Conservation (phyloP, 1,140 invertebrate genomes). For the Bursaphelenchus mucronatus region DNA sequence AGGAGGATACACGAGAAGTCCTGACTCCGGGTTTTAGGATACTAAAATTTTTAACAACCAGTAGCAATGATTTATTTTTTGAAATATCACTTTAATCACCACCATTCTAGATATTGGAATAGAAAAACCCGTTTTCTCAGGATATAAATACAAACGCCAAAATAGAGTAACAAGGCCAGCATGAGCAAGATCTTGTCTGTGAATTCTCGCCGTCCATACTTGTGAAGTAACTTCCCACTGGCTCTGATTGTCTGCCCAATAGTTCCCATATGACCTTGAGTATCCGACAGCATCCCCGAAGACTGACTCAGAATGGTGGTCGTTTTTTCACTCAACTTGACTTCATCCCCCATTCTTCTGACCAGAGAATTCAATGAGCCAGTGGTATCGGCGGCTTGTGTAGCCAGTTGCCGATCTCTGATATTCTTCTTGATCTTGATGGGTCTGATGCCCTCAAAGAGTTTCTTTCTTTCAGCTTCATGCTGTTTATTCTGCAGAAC, state of each 20-base stretch:
- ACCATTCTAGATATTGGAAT: conserved; percentile 2
- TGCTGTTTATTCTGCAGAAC: too few relatives aligned
- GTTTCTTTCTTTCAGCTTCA: too few relatives aligned
- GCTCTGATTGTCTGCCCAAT: conserved; percentile 26
- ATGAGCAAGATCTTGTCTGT: conserved; percentile 39
- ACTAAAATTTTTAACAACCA: too few relatives aligned
- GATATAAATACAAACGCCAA: conserved; percentile 34
- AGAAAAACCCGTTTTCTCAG: conserved; percentile 27
- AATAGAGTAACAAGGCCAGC: conserved; percentile 35
- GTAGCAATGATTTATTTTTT: too few relatives aligned
- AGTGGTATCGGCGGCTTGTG: conserved; percentile 24
- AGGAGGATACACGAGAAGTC: too few relatives aligned
- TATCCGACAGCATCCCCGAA: conserved; percentile 26
- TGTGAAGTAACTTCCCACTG: conserved; percentile 35
- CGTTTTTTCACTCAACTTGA: conserved; percentile 34
- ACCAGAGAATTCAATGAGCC: conserved; percentile 31
- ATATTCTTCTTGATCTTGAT: too few relatives aligned
- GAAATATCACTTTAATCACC: neutral
- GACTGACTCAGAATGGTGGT: conserved; percentile 23
- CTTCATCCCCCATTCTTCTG: conserved; percentile 31
- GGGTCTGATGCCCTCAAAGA: too few relatives aligned
- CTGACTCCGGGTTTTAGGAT: too few relatives aligned
- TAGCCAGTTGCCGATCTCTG: conserved; percentile 6
- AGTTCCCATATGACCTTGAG: conserved; percentile 26
- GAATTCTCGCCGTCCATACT: conserved; percentile 37